Evolutionary conservation across 2,888 invertebrate genomes (phyloP).

Genomic region (Pammene aurita): DNA sequence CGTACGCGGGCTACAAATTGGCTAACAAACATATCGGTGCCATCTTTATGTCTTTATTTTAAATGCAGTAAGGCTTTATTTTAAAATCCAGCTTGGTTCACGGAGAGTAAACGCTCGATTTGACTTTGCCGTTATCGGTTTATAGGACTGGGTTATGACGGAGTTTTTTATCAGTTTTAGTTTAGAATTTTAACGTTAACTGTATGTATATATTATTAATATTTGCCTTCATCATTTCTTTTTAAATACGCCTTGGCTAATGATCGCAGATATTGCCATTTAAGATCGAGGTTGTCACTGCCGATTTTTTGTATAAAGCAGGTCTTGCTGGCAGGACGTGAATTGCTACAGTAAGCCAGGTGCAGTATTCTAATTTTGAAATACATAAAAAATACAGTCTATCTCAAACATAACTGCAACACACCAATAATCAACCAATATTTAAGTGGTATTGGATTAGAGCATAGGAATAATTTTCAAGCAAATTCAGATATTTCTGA

Average conservation of each 20-base stretch:
- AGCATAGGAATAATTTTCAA: too few relatives aligned
- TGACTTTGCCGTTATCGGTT: slow-evolving; percentile 60
- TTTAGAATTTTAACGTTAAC: background rate
- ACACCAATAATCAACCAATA: too few relatives aligned
- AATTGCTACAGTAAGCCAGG: too few relatives aligned
- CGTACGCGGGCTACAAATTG: slow-evolving; percentile 66
- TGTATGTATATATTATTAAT: background rate
- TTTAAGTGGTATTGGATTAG: too few relatives aligned
- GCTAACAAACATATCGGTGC: slow-evolving; percentile 49
- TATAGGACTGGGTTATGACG: slow-evolving; percentile 46
- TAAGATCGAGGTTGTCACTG: too few relatives aligned
- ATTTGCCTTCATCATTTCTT: background rate
- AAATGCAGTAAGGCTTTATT: slow-evolving; percentile 43
- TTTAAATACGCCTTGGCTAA: background rate
- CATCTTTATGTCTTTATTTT: slow-evolving; percentile 36
- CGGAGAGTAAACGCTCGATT: slow-evolving; percentile 57
- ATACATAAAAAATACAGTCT: too few relatives aligned
- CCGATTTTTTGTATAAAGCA: too few relatives aligned
- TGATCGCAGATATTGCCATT: too few relatives aligned
- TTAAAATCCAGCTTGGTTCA: slow-evolving; percentile 34
- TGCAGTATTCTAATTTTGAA: too few relatives aligned
- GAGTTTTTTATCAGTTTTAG: slow-evolving; percentile 19
- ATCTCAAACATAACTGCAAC: too few relatives aligned
- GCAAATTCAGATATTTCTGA: too few relatives aligned
- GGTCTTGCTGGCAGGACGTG: too few relatives aligned